Percentiles rank a stretch among this genome's conserved stretches.
phyloP scores from a whole-genome alignment of 2,888 invertebrate genomes.

The Drosophila nigricruria region DNA sequence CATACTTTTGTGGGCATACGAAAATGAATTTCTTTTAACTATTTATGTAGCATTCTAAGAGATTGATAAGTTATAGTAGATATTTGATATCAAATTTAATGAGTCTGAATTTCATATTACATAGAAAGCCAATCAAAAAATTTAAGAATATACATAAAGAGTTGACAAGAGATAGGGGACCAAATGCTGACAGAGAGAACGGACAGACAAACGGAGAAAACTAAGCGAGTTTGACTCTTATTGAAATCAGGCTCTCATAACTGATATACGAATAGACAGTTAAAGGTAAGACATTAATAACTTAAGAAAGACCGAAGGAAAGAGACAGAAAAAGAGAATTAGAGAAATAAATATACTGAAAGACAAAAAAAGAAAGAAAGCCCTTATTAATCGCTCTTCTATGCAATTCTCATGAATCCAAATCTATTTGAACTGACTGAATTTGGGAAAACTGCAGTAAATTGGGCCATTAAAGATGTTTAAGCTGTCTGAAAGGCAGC shows the following conservation, averaged over 20 bases:
- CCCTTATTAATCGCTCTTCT: not conserved
- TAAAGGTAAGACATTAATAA: too few species aligned
- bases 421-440: not conserved
- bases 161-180: too few species aligned
- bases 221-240: too few species aligned
- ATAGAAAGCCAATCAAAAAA: not conserved
- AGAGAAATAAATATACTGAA: too few species aligned
- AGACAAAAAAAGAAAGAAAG: too few species aligned
- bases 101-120: not conserved
- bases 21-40: not conserved
- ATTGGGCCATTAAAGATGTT: not conserved
- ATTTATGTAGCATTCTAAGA: not conserved
- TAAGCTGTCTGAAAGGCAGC: not conserved
- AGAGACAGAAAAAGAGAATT: too few species aligned
- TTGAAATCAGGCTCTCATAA: too few species aligned
- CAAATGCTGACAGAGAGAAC: too few species aligned
- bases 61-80: not conserved
- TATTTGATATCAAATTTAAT: not conserved
- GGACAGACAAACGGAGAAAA: too few species aligned
- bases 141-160: too few species aligned
- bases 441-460: not conserved
- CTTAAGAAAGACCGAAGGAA: too few species aligned
- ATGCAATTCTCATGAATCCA: not conserved
- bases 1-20: not conserved
- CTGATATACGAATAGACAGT: too few species aligned